Conservation (phyloP, 2,888 invertebrate genomes). For the Orthonychiurus folsomi region DNA sequence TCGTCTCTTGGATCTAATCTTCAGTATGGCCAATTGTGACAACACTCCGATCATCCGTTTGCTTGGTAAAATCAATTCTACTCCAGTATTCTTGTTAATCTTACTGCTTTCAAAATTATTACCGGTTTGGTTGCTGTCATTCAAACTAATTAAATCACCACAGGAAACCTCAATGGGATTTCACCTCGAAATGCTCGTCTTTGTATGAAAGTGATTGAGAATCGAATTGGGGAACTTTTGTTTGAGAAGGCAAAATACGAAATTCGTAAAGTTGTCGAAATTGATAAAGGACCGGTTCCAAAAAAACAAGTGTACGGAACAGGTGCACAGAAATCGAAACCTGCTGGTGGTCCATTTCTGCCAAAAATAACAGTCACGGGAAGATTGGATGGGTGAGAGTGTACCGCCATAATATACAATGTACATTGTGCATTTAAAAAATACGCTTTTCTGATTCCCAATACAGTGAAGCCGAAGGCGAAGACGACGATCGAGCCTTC, state of each 20-base stretch:
- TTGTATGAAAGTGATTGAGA: constrained; percentile 74
- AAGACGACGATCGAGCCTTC: neutral
- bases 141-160: too few relatives aligned
- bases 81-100: too few relatives aligned
- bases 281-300: neutral
- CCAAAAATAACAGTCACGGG: constrained; percentile 23
- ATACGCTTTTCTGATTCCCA: neutral
- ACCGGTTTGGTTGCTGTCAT: too few relatives aligned
- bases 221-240: constrained; percentile 56
- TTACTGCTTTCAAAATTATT: neutral
- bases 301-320: neutral
- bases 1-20: neutral
- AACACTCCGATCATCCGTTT: neutral
- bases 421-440: neutral
- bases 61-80: constrained; percentile 3
- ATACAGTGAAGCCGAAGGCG: neutral
- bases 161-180: constrained; percentile 5
- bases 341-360: constrained; percentile 22
- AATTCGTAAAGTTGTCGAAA: constrained; percentile 9
- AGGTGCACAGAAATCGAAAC: neutral
- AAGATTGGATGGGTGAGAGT: constrained; percentile 15
- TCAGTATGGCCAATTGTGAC: neutral
- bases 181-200: constrained; percentile 59
- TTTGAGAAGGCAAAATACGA: constrained; percentile 12
- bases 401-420: neutral